Evolutionary conservation across 2,888 invertebrate species (phyloP).

Genomic region (Calephelis perditalis): DNA sequence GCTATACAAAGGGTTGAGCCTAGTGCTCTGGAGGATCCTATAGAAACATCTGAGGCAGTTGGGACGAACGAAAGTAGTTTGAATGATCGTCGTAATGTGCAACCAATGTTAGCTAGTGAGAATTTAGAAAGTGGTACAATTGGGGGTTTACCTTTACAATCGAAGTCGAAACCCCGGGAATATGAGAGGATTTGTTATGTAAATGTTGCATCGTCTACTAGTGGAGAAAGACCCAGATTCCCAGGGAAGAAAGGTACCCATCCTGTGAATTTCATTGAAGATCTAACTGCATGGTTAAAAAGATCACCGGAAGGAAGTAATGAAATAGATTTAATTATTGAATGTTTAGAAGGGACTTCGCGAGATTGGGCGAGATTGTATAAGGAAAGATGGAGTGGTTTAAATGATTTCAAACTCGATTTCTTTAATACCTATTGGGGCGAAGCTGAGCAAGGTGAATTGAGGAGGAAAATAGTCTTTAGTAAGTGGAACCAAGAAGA

Average conservation of each 20-base stretch:
- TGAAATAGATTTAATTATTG: not conserved
- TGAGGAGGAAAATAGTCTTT: constrained; percentile 12
- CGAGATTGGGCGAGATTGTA: not conserved
- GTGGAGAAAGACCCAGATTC: not conserved
- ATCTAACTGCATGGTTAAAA: not conserved
- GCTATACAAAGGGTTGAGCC: too few species aligned
- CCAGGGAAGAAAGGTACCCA: not conserved
- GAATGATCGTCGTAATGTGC: too few species aligned
- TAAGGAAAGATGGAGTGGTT: not conserved
- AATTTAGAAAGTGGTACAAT: too few species aligned
- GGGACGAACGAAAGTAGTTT: too few species aligned
- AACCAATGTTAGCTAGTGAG: too few species aligned
- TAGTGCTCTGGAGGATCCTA: too few species aligned
- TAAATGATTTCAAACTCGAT: not conserved
- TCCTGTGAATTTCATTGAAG: not conserved
- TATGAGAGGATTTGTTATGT: not conserved
- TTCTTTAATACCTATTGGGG: constrained; percentile 12
- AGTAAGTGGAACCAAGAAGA: not conserved
- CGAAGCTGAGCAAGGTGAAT: constrained; percentile 10
- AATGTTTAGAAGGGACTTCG: not conserved
- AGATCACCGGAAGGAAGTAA: not conserved
- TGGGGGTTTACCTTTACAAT: too few species aligned
- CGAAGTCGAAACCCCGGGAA: too few species aligned
- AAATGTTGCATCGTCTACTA: not conserved
- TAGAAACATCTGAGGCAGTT: too few species aligned